Conservation (phyloP, 2,113 vertebrate genomes). For the Panthera leo region DNA sequence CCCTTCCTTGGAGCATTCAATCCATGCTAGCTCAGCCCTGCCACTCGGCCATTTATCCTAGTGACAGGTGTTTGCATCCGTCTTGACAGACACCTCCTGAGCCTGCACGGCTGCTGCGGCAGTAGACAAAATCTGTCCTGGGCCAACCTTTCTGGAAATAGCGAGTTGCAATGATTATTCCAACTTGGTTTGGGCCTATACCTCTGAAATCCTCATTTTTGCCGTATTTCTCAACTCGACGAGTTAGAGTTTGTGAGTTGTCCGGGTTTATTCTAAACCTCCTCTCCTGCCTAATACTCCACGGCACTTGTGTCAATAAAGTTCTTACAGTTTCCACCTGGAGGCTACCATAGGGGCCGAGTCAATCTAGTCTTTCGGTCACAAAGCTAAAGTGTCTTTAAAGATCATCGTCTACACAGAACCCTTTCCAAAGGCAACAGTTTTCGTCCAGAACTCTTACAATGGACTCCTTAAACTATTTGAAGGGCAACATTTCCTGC, state of each 20-base stretch:
- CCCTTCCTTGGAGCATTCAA: background rate
- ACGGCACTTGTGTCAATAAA: background rate
- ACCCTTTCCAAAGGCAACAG: background rate
- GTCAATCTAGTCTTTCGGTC: background rate
- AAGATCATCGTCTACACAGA: background rate
- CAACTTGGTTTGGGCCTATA: background rate
- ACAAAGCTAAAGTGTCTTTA: slow-evolving; percentile 14
- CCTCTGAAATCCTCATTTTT: background rate
- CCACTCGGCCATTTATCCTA: too few relatives aligned
- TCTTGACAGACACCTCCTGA: background rate
- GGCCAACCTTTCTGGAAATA: background rate
- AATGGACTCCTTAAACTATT: background rate
- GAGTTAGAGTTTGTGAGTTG: background rate
- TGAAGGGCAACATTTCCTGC: slow-evolving; percentile 22
- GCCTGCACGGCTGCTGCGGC: background rate
- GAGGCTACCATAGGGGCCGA: background rate
- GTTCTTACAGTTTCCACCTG: background rate
- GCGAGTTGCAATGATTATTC: background rate
- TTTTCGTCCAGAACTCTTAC: background rate
- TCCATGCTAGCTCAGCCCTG: background rate
- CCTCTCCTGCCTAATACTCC: background rate
- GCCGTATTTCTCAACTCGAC: background rate
- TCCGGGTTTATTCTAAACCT: background rate
- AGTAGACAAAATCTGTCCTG: background rate
- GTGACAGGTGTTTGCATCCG: background rate